These are phyloP conservation scores for Acrocera orbiculus DNA, from an alignment of 2,888 invertebrate species.

Conservation along the genomic window DNA sequence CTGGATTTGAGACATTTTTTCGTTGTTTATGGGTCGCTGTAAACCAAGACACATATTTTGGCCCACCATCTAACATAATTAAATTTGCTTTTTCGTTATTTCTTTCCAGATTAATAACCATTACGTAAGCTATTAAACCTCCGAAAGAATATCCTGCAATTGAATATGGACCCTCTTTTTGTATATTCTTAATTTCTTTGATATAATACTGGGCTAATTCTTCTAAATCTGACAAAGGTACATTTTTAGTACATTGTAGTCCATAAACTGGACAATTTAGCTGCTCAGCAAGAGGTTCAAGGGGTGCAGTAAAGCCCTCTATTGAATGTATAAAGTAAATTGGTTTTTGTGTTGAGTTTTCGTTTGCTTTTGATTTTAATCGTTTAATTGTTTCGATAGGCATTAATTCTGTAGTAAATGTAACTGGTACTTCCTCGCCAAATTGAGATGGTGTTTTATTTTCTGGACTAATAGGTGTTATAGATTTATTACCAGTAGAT, in stretches of 20 bases:
- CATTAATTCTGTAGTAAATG: slow-evolving; percentile 47
- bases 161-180: slow-evolving; percentile 68
- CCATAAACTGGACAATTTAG: slow-evolving; percentile 67
- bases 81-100: slow-evolving; percentile 26
- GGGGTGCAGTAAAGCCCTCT: slow-evolving; percentile 62
- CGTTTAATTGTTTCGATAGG: slow-evolving; percentile 54
- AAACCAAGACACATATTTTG: slow-evolving; percentile 60
- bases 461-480: slow-evolving; percentile 15
- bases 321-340: slow-evolving; percentile 68
- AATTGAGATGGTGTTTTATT: slow-evolving; percentile 19
- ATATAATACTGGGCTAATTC: slow-evolving; percentile 58
- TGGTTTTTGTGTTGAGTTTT: slow-evolving; percentile 31
- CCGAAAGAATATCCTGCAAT: slow-evolving; percentile 94
- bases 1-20: slow-evolving; percentile 25
- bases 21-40: slow-evolving; percentile 42
- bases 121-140: slow-evolving; percentile 85
- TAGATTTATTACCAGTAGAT: slow-evolving; percentile 13
- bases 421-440: slow-evolving; percentile 35
- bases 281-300: slow-evolving; percentile 52
- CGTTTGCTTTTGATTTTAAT: slow-evolving; percentile 39
- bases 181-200: slow-evolving; percentile 52
- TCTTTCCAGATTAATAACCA: slow-evolving; percentile 68
- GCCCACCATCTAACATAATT: slow-evolving; percentile 84
- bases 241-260: slow-evolving; percentile 67
- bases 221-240: slow-evolving; percentile 53